Evolutionary conservation across 1,140 invertebrate species (phyloP).

Genomic region (Drosophila santomea): DNA sequence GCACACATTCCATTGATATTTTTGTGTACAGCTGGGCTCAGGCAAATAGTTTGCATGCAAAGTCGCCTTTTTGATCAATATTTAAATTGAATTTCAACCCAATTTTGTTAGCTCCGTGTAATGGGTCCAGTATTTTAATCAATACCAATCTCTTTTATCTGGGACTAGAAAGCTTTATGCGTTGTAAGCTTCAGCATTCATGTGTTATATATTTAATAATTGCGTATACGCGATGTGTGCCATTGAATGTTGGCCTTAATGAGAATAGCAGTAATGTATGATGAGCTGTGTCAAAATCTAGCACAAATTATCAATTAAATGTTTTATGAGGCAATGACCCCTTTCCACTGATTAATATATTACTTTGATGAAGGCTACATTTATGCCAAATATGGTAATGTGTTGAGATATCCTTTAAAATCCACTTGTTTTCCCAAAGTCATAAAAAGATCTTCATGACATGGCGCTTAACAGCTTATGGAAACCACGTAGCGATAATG

Average conservation of each 20-base stretch:
- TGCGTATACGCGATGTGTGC: neutral
- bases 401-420: neutral
- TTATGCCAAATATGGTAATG: neutral
- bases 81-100: conserved; percentile 4
- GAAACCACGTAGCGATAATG: neutral
- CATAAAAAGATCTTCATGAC: neutral
- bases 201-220: neutral
- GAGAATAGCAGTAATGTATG: neutral
- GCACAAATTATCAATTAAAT: conserved; percentile 2
- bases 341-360: neutral
- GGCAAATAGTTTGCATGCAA: neutral
- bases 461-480: neutral
- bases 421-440: neutral
- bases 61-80: neutral
- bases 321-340: neutral
- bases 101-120: neutral
- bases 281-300: neutral
- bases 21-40: conserved; percentile 10
- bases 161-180: neutral
- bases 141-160: neutral
- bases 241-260: neutral
- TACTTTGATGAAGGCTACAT: neutral
- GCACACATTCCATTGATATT: conserved; percentile 13
- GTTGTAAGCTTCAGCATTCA: neutral
- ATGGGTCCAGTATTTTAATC: neutral